Base-by-base conservation (phyloP, 2,113 vertebrate genomes). In the Cathartes aura region DNA sequence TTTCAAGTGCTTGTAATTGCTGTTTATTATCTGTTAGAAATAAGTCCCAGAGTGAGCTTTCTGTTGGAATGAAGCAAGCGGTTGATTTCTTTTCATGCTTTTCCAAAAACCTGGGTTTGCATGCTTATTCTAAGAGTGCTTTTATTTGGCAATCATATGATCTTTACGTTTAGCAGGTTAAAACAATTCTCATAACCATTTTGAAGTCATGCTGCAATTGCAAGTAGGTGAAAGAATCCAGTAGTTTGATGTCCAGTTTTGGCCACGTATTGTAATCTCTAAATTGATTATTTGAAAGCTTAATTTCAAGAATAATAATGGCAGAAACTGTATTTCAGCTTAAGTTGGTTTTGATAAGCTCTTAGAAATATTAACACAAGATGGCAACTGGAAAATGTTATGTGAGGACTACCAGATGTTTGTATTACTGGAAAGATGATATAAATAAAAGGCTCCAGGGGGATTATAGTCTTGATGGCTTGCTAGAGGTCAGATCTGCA, bases 181-280 rank as follows among this genome's bases (percentile, higher is more conserved):
- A 32, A 40, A 15, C 38, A 32, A 38, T 75, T 75, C 32, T 59
- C 9, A 3, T 10, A 34, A 26, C 13, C 22, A 3, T 36, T 73
- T 47, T 36, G 43, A 48, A 90, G 66, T n/a, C 47, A 9, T 22
- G 45, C 53, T 71, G 85, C 42, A 26, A 1, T 67, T 68, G 56
- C 55, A 43, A 30, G 20, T 11, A 43, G 43, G 56, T 43, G 34
- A 40, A 60, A 43, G 40, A 30, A 50, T 17, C 45, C 63, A 2
- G 24, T 18, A 60, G 68, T 40, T 24, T 43, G 62, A 9, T 45
- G 40, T 18, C 43, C 45, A 5, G 15, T 48, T 90, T 47, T 80
- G 58, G 32, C 83, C n/a, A 19, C 0, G 1, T 3, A 0, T 32
- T 48, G 9, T 72, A 6, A 34, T 60, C 58, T 52, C 63, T 30